These are phyloP conservation scores for Wiebesia pumilae DNA, from an alignment of 1,140 invertebrate genomes.

Conservation along the genomic window DNA sequence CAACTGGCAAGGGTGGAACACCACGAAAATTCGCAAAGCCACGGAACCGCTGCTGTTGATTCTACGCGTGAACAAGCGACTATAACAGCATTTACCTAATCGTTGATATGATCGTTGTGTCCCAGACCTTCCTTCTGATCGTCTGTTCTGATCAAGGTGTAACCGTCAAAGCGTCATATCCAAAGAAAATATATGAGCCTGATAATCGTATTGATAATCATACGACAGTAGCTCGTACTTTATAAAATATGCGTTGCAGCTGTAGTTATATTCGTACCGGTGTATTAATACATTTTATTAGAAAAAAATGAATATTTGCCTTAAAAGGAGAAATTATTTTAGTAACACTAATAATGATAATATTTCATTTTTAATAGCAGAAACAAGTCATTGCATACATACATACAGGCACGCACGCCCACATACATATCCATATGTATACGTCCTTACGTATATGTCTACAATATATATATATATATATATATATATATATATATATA, in stretches of 20 bases:
- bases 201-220: conserved; percentile 25
- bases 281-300: neutral
- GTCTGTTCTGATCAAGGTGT: neutral
- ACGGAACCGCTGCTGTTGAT: neutral
- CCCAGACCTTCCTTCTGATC: neutral
- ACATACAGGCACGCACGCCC: too few species aligned
- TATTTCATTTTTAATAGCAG: too few species aligned
- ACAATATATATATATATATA: too few species aligned
- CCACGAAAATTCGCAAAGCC: conserved; percentile 33
- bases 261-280: neutral
- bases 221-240: neutral
- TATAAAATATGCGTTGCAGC: conserved; percentile 23
- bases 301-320: too few species aligned
- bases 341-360: too few species aligned
- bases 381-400: too few species aligned
- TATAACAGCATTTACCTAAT: conserved; percentile 14
- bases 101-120: conserved; percentile 1
- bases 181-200: conserved; percentile 15
- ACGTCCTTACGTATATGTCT: too few species aligned
- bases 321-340: too few species aligned
- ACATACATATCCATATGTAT: too few species aligned
- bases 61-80: neutral
- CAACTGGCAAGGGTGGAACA: neutral
- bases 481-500: too few species aligned
- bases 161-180: neutral